phyloP scores from a whole-genome alignment of 92 coral and sea anemone genomes.

The Galaxea fascicularis region DNA sequence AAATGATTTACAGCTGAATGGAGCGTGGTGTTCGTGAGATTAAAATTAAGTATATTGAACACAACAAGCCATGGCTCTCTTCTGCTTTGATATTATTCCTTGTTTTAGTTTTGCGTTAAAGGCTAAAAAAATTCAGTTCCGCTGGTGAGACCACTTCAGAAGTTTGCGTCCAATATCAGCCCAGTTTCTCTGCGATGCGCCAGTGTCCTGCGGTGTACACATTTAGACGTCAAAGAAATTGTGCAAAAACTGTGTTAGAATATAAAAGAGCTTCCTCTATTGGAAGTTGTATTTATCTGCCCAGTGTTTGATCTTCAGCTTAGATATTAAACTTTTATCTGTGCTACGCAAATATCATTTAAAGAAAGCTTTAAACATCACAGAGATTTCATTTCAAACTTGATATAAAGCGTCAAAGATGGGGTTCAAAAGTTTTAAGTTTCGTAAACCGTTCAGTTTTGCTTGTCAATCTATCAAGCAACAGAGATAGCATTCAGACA shows the following conservation, averaged over 20 bases:
- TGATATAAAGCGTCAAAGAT: not conserved
- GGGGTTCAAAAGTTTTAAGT: not conserved
- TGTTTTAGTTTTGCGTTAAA: constrained; percentile 20
- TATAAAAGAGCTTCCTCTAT: too few species aligned
- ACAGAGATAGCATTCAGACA: not conserved
- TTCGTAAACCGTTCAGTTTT: constrained; percentile 14
- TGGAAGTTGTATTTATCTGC: not conserved
- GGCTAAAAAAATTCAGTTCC: not conserved
- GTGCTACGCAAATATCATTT: not conserved
- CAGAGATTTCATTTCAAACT: not conserved
- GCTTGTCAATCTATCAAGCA: not conserved
- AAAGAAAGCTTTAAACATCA: not conserved
- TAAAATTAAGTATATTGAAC: constrained; percentile 26
- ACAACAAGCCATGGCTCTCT: not conserved
- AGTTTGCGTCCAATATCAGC: too few species aligned
- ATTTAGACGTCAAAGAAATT: too few species aligned
- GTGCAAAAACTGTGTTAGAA: too few species aligned
- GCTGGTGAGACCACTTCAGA: not conserved
- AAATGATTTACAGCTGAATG: constrained; percentile 14
- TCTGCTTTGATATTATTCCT: constrained; percentile 9
- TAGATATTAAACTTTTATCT: not conserved
- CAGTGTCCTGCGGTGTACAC: too few species aligned
- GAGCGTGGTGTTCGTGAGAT: not conserved
- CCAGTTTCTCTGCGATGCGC: too few species aligned
- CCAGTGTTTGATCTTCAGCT: constrained; percentile 10